These are phyloP conservation scores for Caloenas nicobarica DNA, from an alignment of 2,113 vertebrate genomes.

Conservation along the genomic window DNA sequence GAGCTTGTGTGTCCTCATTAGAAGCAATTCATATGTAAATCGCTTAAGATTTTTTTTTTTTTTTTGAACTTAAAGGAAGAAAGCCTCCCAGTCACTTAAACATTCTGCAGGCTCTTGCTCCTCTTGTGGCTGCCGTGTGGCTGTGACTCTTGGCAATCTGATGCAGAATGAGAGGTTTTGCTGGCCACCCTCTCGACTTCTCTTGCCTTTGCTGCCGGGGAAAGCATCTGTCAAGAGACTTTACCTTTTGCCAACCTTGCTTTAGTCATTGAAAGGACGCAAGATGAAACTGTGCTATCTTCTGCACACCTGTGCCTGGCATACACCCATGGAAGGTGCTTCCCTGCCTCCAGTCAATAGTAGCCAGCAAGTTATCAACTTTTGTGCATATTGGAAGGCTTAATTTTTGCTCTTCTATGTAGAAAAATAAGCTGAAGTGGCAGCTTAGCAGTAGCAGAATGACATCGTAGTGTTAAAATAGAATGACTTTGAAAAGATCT, in stretches of 20 bases:
- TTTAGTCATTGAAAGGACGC: neutral
- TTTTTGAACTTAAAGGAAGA: neutral
- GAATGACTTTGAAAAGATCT: neutral
- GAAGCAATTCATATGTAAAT: conserved; percentile 72
- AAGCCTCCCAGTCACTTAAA: neutral
- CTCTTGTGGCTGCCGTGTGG: neutral
- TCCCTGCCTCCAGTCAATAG: neutral
- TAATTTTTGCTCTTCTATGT: neutral
- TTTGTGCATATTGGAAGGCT: neutral
- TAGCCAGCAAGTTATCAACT: neutral
- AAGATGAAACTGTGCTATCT: neutral
- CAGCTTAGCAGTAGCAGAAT: neutral
- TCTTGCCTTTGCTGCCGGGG: neutral
- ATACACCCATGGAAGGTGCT: neutral
- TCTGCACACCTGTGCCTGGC: neutral
- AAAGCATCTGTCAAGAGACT: neutral
- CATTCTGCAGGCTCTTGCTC: neutral
- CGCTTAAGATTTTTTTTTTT: neutral
- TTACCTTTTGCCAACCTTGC: neutral
- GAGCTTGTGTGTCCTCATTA: conserved; percentile 58
- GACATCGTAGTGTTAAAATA: neutral
- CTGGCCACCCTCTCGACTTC: neutral
- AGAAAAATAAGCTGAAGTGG: neutral
- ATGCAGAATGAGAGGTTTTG: neutral
- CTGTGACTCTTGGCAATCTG: neutral